These are phyloP conservation scores for Cranoglanis bouderius DNA, from an alignment of 2,113 vertebrate genomes.

Conservation along the genomic window DNA sequence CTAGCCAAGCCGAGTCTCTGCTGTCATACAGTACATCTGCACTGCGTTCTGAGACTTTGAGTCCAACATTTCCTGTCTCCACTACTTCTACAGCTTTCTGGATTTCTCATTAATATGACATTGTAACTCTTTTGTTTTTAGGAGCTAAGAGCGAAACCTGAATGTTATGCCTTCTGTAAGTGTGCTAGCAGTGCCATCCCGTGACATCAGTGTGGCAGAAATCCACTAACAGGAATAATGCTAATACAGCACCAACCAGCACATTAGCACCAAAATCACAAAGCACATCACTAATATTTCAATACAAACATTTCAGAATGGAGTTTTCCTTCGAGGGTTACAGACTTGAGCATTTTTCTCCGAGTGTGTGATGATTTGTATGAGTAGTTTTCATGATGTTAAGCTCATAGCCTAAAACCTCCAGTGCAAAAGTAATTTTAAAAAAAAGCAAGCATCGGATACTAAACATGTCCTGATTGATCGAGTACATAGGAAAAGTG, in stretches of 20 bases:
- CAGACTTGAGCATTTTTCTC: not conserved
- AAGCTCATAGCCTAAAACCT: not conserved
- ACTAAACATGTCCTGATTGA: not conserved
- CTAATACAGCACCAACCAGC: not conserved
- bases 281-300: slow-evolving; percentile 1
- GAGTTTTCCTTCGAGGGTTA: not conserved
- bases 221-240: not conserved
- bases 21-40: not conserved
- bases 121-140: not conserved
- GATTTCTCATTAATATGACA: not conserved
- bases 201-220: not conserved
- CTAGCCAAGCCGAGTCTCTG: not conserved
- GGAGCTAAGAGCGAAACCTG: not conserved
- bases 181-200: not conserved
- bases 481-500: not conserved
- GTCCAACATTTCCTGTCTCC: not conserved
- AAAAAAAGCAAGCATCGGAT: not conserved
- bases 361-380: not conserved
- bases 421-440: not conserved
- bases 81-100: not conserved
- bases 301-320: not conserved
- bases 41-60: not conserved
- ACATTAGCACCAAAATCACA: not conserved
- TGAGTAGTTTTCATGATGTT: not conserved
- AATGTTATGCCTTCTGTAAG: not conserved